Evolutionary conservation across 2,888 invertebrate genomes (phyloP), one percentile per base, ranked within the genome.

Genomic region (Chaetogeoica ovagalla): DNA sequence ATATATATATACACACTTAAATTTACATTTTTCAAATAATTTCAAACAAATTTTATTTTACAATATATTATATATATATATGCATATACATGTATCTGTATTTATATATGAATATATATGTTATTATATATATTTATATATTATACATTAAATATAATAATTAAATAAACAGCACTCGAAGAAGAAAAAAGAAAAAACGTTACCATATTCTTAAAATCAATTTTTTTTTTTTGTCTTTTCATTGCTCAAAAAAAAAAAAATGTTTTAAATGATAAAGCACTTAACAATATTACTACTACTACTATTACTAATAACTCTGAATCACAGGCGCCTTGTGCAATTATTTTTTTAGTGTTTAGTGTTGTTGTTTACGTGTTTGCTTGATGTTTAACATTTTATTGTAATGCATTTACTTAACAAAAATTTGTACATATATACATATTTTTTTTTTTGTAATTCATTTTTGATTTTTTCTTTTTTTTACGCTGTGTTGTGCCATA

Each of bases 241-340:
- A 79, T 79, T 70, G 79, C 79, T 79, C 79, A 79, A 79, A 71
- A 30, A 66, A 66, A 57, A 66, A 59, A 59, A 59, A 62, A 65
- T 39, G 43, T 60, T 30, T 30, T 30, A 69, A 59, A 75, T 59
- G 13, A 66, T 75, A 57, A 57, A 43, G 66, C 66, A 75, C 75
- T 59, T 59, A 15, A 75, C 43, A n/a, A 59, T 43, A 30, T 30
- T 30, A 30, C 30, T 59, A 39, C 21, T 23, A 60, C 19, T 37
- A 30, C 4, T 30, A 30, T 4, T 59, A 39, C 21, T 23, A 60
- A 13, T 37, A 19, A 59, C 30, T 15, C 63, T 65, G 30, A 70
- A 62, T 62, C 77, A 77, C 69, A 69, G 71, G 39, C 37, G 39
- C 30, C 2, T 55, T 43, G 79, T 79, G 79, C 79, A 79, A 79